phyloP scores from a whole-genome alignment of 2,888 invertebrate genomes.

The Zele albiditarsus region DNA sequence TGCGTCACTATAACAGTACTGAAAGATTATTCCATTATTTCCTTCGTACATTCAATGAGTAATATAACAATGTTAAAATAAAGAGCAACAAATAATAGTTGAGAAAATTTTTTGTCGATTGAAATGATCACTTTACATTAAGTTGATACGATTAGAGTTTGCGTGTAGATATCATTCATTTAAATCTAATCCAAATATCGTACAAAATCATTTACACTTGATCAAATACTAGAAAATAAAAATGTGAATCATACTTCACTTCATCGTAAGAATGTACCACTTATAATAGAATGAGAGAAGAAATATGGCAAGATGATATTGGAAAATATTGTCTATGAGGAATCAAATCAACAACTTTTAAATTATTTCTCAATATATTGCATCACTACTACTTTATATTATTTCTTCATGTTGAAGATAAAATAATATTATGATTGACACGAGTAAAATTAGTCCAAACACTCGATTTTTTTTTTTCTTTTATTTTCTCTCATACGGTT shows the following conservation, averaged over 20 bases:
- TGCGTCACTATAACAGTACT: background rate
- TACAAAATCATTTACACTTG: background rate
- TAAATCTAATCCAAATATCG: background rate
- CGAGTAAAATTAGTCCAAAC: background rate
- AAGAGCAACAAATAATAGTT: background rate
- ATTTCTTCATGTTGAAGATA: background rate
- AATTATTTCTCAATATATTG: background rate
- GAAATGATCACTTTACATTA: background rate
- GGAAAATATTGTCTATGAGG: too few relatives aligned
- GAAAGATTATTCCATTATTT: background rate
- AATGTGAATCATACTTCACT: background rate
- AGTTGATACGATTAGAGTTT: background rate
- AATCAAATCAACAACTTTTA: too few relatives aligned
- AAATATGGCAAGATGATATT: too few relatives aligned
- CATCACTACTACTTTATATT: background rate
- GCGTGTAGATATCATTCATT: background rate
- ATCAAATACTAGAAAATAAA: background rate
- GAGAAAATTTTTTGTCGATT: background rate
- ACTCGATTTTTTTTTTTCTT: conserved; percentile 13
- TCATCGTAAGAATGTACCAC: too few relatives aligned
- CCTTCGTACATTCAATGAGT: background rate
- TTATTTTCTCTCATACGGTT: background rate
- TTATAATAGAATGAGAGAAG: too few relatives aligned
- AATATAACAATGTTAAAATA: background rate
- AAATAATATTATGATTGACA: background rate